A percentile compares a stretch with the other conserved stretches of the same genome.
Conservation (phyloP, 2,797 vertebrate genomes). For the Pseudochirops corinnae region DNA sequence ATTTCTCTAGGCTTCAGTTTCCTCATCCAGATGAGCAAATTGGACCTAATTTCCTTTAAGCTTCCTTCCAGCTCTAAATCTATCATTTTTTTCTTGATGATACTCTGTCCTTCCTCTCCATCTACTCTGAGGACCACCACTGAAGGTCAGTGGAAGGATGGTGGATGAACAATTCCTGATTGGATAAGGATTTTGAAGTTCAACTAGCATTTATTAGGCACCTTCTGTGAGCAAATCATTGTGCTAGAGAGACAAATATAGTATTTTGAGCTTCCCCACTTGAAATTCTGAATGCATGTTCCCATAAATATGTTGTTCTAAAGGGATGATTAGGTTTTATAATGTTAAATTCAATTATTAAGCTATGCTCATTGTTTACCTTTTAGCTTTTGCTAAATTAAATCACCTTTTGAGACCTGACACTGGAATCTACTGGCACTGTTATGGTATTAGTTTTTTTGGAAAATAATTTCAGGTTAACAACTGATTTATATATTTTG, state of each 20-base stretch:
- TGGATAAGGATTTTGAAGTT: background rate
- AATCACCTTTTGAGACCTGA: background rate
- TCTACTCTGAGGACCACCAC: background rate
- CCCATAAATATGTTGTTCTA: background rate
- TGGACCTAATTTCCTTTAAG: background rate
- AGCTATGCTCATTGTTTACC: background rate
- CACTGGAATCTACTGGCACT: background rate
- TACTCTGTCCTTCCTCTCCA: background rate
- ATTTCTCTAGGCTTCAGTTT: background rate
- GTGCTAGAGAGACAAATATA: background rate
- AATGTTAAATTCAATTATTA: background rate
- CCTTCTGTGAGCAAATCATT: background rate
- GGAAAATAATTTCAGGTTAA: background rate
- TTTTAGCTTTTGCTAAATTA: background rate
- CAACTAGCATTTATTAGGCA: background rate
- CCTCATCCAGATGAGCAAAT: background rate
- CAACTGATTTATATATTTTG: background rate
- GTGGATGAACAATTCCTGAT: background rate
- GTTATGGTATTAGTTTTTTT: background rate
- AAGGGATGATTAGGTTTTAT: background rate
- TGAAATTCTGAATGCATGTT: background rate
- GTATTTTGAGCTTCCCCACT: background rate
- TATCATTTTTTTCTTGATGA: background rate
- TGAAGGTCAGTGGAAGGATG: background rate
- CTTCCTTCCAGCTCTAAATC: background rate